A percentile compares a stretch with the other conserved stretches of the same genome.
Evolutionary conservation across 2,888 invertebrate species (phyloP).

Genomic region (Plemyria rubiginata): DNA sequence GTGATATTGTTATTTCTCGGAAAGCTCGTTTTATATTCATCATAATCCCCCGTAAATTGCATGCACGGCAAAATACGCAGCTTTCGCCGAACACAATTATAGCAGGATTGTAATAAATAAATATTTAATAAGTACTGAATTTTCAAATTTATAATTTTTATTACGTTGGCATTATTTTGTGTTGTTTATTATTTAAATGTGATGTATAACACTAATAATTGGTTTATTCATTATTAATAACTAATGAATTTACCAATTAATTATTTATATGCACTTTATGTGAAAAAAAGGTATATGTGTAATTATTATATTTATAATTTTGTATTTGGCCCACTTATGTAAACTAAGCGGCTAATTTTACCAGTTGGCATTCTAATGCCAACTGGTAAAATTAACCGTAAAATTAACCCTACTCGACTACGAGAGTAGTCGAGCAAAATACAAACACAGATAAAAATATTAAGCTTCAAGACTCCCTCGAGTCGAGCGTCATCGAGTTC

Average conservation of each 20-base stretch:
- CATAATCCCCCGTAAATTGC: slow-evolving; percentile 53
- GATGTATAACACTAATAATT: too few relatives aligned
- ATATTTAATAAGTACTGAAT: slow-evolving; percentile 4
- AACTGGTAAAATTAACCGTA: too few relatives aligned
- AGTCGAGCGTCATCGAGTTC: slow-evolving; percentile 45
- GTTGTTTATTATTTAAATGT: too few relatives aligned
- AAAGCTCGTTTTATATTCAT: slow-evolving; percentile 55
- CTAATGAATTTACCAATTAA: too few relatives aligned
- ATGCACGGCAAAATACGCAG: slow-evolving; percentile 34
- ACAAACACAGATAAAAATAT: slow-evolving; percentile 52
- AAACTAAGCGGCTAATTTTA: too few relatives aligned
- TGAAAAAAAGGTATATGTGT: too few relatives aligned
- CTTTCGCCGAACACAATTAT: slow-evolving; percentile 30
- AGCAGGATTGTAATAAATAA: slow-evolving; percentile 32
- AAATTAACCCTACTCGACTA: too few relatives aligned
- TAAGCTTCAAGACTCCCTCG: slow-evolving; percentile 51
- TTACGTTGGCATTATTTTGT: not conserved
- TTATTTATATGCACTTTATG: not conserved
- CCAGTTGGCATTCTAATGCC: too few relatives aligned
- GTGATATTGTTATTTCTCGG: slow-evolving; percentile 17
- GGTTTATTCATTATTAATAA: too few relatives aligned
- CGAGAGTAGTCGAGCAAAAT: slow-evolving; percentile 10
- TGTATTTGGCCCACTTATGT: too few relatives aligned
- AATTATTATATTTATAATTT: too few relatives aligned
- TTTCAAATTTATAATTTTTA: not conserved